Evolutionary conservation across 2,888 invertebrate species (phyloP).

Genomic region (Nomada fucata): DNA sequence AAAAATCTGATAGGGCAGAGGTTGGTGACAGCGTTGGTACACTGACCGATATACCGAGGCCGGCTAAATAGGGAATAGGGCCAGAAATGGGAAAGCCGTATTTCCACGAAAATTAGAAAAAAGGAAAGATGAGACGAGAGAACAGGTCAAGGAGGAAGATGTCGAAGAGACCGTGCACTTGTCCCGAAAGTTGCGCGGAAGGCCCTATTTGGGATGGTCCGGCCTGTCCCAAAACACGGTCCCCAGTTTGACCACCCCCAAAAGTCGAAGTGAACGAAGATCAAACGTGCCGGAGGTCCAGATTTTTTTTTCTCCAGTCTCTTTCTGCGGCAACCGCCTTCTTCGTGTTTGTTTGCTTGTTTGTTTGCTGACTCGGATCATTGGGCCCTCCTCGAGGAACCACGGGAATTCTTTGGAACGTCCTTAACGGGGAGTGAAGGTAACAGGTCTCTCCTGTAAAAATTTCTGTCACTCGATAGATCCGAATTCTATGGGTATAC

Average conservation of each 20-base stretch:
- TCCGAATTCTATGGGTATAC: no score
- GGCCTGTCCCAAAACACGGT: slow-evolving; percentile 51
- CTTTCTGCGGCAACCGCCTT: slow-evolving; percentile 29
- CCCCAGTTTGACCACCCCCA: slow-evolving; percentile 66
- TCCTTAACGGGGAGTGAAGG: no score
- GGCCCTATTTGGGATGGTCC: slow-evolving; percentile 51
- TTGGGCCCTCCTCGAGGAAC: slow-evolving; percentile 7
- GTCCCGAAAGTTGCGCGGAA: slow-evolving; percentile 42
- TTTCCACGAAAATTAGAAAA: neutral
- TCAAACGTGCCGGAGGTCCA: slow-evolving; percentile 72
- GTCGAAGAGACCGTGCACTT: slow-evolving; percentile 56
- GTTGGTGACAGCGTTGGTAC: slow-evolving; percentile 4
- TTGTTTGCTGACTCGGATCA: slow-evolving; percentile 71
- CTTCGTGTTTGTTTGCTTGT: slow-evolving; percentile 77
- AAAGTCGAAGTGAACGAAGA: slow-evolving; percentile 61
- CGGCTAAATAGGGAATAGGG: slow-evolving; percentile 12
- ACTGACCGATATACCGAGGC: slow-evolving; percentile 12
- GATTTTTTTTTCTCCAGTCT: slow-evolving; percentile 15
- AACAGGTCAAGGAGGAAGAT: slow-evolving; percentile 56
- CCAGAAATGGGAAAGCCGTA: neutral
- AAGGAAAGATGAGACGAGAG: neutral
- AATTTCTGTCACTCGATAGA: no score
- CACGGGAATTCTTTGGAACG: neutral
- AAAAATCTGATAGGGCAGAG: neutral
- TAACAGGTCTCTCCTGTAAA: neutral